A percentile compares a stretch with the other conserved stretches of the same genome.
Evolutionary conservation across 2,797 vertebrate genomes (phyloP).

Genomic region (Hapalemur alaotrensis): DNA sequence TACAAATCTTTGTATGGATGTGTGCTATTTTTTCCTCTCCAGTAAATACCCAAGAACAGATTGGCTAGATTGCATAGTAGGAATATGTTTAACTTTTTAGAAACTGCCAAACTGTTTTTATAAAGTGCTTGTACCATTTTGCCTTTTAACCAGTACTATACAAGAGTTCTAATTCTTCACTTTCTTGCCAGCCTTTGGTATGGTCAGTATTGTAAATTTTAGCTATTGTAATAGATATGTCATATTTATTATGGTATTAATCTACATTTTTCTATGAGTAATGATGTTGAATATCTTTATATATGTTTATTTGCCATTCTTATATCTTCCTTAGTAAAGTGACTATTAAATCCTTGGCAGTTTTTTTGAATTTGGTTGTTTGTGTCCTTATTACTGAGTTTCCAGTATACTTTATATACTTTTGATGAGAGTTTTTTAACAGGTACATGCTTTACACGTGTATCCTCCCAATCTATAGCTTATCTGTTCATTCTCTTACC

Average conservation of each 20-base stretch:
- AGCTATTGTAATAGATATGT: neutral
- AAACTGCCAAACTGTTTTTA: neutral
- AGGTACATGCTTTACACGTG: neutral
- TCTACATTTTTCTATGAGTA: neutral
- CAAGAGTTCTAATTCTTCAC: neutral
- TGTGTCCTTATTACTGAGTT: neutral
- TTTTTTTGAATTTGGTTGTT: neutral
- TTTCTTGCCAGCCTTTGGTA: neutral
- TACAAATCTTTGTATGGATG: neutral
- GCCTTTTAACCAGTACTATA: neutral
- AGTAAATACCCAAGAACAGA: neutral
- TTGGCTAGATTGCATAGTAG: neutral
- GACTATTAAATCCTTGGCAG: neutral
- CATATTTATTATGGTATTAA: neutral
- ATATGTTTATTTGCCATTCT: neutral
- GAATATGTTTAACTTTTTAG: neutral
- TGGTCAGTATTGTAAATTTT: neutral
- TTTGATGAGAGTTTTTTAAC: neutral
- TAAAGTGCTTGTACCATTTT: neutral
- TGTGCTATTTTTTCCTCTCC: neutral
- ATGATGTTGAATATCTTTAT: neutral
- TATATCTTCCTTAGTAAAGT: neutral
- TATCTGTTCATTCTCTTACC: neutral
- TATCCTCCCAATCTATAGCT: neutral
- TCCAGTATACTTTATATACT: neutral